Evolutionary conservation across 2,113 vertebrate genomes (phyloP), one percentile per base, ranked within the genome.

Genomic region (Phocoena phocoena): DNA sequence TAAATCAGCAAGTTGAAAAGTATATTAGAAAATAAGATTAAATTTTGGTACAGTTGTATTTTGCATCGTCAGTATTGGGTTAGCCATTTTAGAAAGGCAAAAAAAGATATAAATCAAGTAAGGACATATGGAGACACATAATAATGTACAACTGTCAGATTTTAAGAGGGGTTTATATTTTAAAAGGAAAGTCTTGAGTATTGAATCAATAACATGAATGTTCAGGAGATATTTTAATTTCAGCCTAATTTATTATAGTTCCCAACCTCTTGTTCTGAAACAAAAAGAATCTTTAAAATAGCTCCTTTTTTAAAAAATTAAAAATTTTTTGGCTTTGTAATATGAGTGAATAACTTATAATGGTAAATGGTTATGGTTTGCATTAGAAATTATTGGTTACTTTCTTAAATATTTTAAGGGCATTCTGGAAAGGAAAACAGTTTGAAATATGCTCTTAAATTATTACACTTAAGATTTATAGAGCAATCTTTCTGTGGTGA

Each of bases 361-460:
- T 87, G 97, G 97, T 98, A 98, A 98, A 96, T 95, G 90, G 36
- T 97, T 96, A 97, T 98, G 74, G 74, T 92, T 93, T 95, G 47
- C 68, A 82, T 97, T 98, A 94, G 31, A 97, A 96, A 97, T 97
- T 97, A 65, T 96, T 93, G 87, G 47, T 90, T 97, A 95, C 58
- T 92, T 94, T 89, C 97, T 92, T 95, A 98, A 98, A 93, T 97
- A 96, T 79, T 97, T 96, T 95, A 97, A 10, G 97, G 97, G 96
- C 94, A 97, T 98, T 98, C 97, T 80, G n/a, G 38, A 63, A 98
- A 97, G 86, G 55, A 98, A 95, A 98, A 97, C 92, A 98, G 88
- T 83, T 97, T 96, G 97, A 98, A 93, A 97, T 97, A 90, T 76
- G 50, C 96, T 98, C 90, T 98, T 98, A 98, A 98, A 98, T 96